phyloP scores from a whole-genome alignment of 1,140 invertebrate genomes.

The Pseudachorutes palmiensis region DNA sequence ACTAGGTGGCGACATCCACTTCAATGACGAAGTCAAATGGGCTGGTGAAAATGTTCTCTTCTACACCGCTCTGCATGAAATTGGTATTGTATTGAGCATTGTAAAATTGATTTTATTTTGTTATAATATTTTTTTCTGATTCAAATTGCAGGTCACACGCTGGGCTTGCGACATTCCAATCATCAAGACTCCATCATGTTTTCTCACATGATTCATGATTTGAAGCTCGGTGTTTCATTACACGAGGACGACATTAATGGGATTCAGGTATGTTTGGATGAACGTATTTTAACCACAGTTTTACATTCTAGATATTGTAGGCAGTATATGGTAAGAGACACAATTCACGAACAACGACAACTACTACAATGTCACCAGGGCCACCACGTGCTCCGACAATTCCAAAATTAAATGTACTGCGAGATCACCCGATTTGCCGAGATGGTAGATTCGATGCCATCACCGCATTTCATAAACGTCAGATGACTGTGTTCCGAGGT shows the following conservation, averaged over 20 bases:
- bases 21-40: conserved; percentile 2
- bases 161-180: background rate
- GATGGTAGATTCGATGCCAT: conserved; percentile 1
- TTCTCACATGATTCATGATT: background rate
- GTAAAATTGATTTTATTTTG: background rate
- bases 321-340: background rate
- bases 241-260: background rate
- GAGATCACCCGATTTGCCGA: background rate
- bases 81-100: background rate
- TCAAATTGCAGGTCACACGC: background rate
- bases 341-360: background rate
- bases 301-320: background rate
- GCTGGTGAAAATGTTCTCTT: background rate
- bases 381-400: background rate
- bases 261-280: background rate
- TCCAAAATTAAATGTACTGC: background rate
- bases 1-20: background rate
- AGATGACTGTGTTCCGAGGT: background rate
- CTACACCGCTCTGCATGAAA: conserved; percentile 7
- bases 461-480: background rate
- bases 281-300: background rate
- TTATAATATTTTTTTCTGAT: background rate
- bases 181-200: background rate
- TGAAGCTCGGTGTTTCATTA: background rate
- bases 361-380: background rate